These are phyloP conservation scores for Eristalis arbustorum DNA, from an alignment of 2,888 invertebrate species.

Conservation along the genomic window DNA sequence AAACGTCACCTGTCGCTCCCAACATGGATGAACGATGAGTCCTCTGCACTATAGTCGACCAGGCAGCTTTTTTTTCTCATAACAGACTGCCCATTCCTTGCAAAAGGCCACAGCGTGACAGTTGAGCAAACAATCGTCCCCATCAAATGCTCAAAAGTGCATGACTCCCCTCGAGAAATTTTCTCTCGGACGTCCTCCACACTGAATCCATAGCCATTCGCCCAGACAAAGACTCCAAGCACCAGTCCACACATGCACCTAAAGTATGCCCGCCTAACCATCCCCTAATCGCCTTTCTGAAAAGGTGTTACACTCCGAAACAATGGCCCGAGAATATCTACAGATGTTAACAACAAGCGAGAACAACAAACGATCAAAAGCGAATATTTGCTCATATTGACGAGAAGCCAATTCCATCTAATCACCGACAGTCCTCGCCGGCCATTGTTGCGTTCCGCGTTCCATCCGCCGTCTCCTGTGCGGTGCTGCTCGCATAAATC, in stretches of 20 bases:
- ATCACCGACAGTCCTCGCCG: constrained; percentile 25
- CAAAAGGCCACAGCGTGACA: too few species aligned
- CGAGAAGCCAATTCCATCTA: constrained; percentile 44
- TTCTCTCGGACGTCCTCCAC: too few species aligned
- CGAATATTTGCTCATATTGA: constrained; percentile 53
- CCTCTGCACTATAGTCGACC: too few species aligned
- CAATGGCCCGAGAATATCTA: neutral
- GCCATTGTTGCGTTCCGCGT: neutral
- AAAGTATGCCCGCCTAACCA: neutral
- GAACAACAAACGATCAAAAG: constrained; percentile 3
- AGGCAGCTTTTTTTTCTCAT: too few species aligned
- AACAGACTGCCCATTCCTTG: too few species aligned
- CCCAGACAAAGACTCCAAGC: too few species aligned
- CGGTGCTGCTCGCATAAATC: neutral
- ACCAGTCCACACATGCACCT: neutral
- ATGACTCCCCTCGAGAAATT: too few species aligned
- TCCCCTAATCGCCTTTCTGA: neutral
- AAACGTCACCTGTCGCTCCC: too few species aligned
- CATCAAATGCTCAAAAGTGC: too few species aligned
- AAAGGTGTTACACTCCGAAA: neutral
- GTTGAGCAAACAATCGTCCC: too few species aligned
- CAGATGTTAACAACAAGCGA: constrained; percentile 5
- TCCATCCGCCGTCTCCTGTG: neutral
- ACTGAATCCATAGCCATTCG: too few species aligned
- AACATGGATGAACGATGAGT: too few species aligned